These are phyloP conservation scores for Geophilus truncorum DNA, from an alignment of 2,888 invertebrate genomes.

Conservation along the genomic window DNA sequence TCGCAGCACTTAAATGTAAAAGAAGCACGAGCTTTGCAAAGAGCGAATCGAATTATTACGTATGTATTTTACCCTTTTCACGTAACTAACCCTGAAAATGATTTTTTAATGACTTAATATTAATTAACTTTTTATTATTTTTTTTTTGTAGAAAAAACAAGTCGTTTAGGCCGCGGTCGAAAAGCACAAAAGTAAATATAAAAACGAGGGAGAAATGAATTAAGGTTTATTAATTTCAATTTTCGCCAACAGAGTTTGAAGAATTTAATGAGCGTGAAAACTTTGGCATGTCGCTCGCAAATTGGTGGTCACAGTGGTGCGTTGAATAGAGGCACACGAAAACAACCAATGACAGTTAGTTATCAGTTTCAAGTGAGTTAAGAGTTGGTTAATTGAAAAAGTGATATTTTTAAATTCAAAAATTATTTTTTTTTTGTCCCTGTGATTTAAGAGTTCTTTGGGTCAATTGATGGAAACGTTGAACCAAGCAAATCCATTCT, in stretches of 20 bases:
- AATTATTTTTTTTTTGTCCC: conserved; percentile 11
- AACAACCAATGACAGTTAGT: conserved; percentile 86
- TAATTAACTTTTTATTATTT: conserved; percentile 32
- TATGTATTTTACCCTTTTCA: conserved; percentile 20
- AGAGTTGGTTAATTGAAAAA: too few species aligned
- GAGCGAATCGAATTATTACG: conserved; percentile 42
- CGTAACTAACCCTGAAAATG: neutral
- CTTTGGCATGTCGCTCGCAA: conserved; percentile 71
- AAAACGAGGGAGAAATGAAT: neutral
- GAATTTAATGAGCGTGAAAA: conserved; percentile 86
- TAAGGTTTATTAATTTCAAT: neutral
- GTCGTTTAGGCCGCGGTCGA: conserved; percentile 69
- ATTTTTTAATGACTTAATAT: conserved; percentile 2
- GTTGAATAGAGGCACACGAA: conserved; percentile 57
- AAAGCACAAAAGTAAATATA: conserved; percentile 61
- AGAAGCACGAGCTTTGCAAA: conserved; percentile 44
- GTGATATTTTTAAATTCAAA: neutral
- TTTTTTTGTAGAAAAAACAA: conserved; percentile 73
- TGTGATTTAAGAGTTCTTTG: conserved; percentile 76
- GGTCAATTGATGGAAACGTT: conserved; percentile 89
- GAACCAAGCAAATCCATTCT: conserved; percentile 80
- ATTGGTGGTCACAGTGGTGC: conserved; percentile 39
- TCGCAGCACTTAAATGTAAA: conserved; percentile 35
- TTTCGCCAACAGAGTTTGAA: conserved; percentile 83
- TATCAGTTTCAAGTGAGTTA: conserved; percentile 68